phyloP scores from a whole-genome alignment of 2,888 invertebrate species.

The Rotaria socialis region DNA sequence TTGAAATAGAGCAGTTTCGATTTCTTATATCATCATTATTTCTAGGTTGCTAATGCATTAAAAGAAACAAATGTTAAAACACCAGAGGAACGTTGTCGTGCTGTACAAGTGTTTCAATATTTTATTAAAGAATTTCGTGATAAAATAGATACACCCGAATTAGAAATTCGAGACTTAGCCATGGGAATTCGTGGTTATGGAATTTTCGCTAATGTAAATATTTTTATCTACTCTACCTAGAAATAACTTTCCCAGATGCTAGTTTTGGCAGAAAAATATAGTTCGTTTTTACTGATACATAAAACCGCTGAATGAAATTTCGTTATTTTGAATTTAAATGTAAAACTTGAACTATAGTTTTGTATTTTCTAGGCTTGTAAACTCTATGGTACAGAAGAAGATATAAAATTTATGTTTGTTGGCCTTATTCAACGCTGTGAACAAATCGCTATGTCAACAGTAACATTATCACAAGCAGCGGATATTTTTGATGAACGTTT shows the following conservation, averaged over 20 bases:
- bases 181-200: constrained; percentile 66
- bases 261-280: too few relatives aligned
- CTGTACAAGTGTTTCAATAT: constrained; percentile 51
- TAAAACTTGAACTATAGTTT: not conserved
- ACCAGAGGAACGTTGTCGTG: not conserved
- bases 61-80: constrained; percentile 15
- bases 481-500: constrained; percentile 53
- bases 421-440: constrained; percentile 58
- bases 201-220: constrained; percentile 63
- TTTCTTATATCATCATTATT: not conserved
- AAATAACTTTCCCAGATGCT: too few relatives aligned
- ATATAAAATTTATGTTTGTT: constrained; percentile 58
- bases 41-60: not conserved
- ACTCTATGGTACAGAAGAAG: constrained; percentile 53
- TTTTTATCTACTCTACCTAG: not conserved
- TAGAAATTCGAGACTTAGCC: constrained; percentile 57
- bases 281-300: too few relatives aligned
- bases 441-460: constrained; percentile 50
- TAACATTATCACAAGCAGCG: constrained; percentile 48
- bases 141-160: constrained; percentile 51
- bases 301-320: too few relatives aligned
- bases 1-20: not conserved
- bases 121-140: constrained; percentile 55
- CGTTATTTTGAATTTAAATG: too few relatives aligned
- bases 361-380: constrained; percentile 54